phyloP scores from a whole-genome alignment of 2,113 vertebrate species.

The Piliocolobus tephrosceles region DNA sequence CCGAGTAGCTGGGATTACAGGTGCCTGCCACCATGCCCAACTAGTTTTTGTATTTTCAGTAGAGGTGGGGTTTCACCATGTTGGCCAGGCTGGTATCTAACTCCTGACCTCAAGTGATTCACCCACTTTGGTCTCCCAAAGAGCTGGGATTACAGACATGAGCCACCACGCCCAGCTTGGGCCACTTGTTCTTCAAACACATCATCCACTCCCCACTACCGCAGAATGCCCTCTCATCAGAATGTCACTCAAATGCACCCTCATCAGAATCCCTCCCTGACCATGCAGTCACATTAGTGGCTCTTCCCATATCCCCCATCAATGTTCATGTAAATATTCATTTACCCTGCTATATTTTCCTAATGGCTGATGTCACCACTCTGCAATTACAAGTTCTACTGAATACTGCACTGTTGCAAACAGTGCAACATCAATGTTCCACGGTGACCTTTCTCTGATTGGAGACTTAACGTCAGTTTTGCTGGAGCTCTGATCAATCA shows the following conservation, averaged over 20 bases:
- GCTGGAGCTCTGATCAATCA: background rate
- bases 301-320: background rate
- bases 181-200: background rate
- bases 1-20: too few species aligned
- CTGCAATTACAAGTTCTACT: background rate
- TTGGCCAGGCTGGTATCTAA: too few species aligned
- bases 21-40: too few species aligned
- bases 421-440: accelerated
- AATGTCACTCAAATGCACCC: background rate
- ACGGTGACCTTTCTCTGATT: background rate
- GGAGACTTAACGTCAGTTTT: background rate
- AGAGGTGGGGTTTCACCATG: too few species aligned
- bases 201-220: accelerated
- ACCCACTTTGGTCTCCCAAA: too few species aligned
- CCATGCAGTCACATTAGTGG: accelerated
- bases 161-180: too few species aligned
- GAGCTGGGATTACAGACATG: too few species aligned
- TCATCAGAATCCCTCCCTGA: background rate
- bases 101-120: too few species aligned
- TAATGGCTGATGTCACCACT: accelerated
- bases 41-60: too few species aligned
- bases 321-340: background rate
- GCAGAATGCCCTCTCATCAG: background rate
- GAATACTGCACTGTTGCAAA: accelerated
- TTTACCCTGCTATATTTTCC: background rate